A percentile compares a stretch with the other conserved stretches of the same genome.
These are phyloP conservation scores for Lycocorax pyrrhopterus DNA, from an alignment of 2,113 vertebrate species.

Conservation along the genomic window DNA sequence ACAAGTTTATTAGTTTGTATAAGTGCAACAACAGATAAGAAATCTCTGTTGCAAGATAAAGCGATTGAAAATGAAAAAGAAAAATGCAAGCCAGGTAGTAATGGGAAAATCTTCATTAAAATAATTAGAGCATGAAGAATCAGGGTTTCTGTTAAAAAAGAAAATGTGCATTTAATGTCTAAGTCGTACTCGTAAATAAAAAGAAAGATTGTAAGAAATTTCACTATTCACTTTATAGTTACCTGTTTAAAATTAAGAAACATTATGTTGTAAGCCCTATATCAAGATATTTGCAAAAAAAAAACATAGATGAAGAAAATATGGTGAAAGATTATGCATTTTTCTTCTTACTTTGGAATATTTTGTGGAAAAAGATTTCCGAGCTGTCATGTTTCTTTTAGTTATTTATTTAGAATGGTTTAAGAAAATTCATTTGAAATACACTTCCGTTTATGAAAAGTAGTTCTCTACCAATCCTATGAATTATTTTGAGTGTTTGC, in stretches of 20 bases:
- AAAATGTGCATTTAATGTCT: background rate
- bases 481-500: background rate
- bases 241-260: background rate
- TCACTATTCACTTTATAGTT: background rate
- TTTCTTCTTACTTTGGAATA: background rate
- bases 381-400: background rate
- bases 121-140: background rate
- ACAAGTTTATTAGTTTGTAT: background rate
- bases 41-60: background rate
- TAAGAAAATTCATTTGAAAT: background rate
- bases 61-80: background rate
- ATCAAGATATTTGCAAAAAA: background rate
- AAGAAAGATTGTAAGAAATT: background rate
- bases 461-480: background rate
- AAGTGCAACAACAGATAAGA: background rate
- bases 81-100: background rate
- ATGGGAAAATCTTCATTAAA: background rate
- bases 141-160: background rate
- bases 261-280: fast-evolving
- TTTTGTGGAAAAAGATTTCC: background rate
- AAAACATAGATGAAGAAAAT: background rate
- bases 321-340: background rate
- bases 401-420: background rate
- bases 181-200: background rate
- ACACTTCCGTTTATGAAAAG: background rate